Evolutionary conservation across 2,113 vertebrate species (phyloP), one percentile per base, ranked within the genome.

Genomic region (Euleptes europaea): DNA sequence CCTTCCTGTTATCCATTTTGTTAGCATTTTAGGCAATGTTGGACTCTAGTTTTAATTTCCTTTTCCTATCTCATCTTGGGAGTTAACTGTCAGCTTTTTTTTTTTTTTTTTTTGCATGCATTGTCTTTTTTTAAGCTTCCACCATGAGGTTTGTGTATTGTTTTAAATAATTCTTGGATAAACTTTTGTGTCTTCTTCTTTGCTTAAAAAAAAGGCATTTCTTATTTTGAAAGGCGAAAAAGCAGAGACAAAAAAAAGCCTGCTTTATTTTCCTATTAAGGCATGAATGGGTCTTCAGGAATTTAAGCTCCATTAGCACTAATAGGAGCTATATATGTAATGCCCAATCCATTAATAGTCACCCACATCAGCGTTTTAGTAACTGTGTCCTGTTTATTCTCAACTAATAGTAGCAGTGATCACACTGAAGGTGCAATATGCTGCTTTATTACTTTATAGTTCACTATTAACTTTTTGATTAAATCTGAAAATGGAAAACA

Each of bases 1-100:
- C 85, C 78, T 95, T 95, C 94, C 92, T 93, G 88, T 94, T 91
- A 92, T 88, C 83, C 89, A 90, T 94, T 82, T 96, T 94, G 82
- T 94, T 95, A 94, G 87, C 67, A 85, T 96, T 95, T 92, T 88
- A 88, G 90, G 72, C 84, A 83, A 66, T 80, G 79, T 80, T 89
- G 94, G 93, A 60, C 91, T 75, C 80, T 84, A 89, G 79, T 91
- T 93, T 84, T 94, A 93, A 92, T 95, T 96, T 95, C 93, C 91
- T 95, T 84, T 92, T 74, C 88, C 82, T 95, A 83, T 93, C 76
- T 93, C 94, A 94, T 95, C 86, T 92, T 73, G 0, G 1, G 60
- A 54, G 73, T 82, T 60, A 88, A 86, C 69, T 88, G 19, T 90
- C 88, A 86, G 65, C 86, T 71, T 82, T 38, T 73, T 82, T 49